A percentile compares a stretch with the other conserved stretches of the same genome.
Conservation (phyloP, 1,140 invertebrate species). For the Phocides pigmalion region DNA sequence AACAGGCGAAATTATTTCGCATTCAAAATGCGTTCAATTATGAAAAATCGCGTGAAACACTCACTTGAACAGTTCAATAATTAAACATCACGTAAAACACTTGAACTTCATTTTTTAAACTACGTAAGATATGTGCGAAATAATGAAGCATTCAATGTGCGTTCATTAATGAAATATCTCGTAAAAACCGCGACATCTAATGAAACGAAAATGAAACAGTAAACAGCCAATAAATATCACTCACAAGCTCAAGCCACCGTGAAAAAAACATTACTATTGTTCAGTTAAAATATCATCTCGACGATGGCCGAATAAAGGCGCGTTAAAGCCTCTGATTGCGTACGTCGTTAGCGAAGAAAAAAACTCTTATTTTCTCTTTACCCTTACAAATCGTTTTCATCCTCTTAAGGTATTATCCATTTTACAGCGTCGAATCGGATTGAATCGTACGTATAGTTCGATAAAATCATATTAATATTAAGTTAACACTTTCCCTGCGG, state of each 20-base stretch:
- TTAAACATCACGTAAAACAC: too few relatives aligned
- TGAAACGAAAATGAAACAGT: not conserved
- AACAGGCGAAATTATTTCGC: too few relatives aligned
- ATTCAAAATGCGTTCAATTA: too few relatives aligned
- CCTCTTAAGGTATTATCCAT: conserved; percentile 4
- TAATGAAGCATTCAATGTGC: too few relatives aligned
- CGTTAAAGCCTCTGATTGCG: conserved; percentile 29
- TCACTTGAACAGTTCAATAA: too few relatives aligned
- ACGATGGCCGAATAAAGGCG: conserved; percentile 21
- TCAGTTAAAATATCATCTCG: conserved; percentile 23
- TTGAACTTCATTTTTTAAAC: too few relatives aligned
- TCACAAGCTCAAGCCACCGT: not conserved
- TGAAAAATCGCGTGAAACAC: too few relatives aligned
- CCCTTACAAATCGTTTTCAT: conserved; percentile 17
- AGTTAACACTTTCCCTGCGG: too few relatives aligned
- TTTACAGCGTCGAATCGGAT: not conserved
- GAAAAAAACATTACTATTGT: conserved; percentile 26
- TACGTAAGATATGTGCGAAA: too few relatives aligned
- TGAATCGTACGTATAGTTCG: not conserved
- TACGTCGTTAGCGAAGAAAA: conserved; percentile 31
- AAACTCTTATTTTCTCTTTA: conserved; percentile 28
- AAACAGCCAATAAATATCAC: conserved; percentile 9
- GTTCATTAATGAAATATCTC: too few relatives aligned
- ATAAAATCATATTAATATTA: too few relatives aligned
- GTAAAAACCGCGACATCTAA: too few relatives aligned